Percentiles rank a stretch among this genome's conserved stretches.
Evolutionary conservation across 1,140 invertebrate species (phyloP).

Genomic region (Atta cephalotes): DNA sequence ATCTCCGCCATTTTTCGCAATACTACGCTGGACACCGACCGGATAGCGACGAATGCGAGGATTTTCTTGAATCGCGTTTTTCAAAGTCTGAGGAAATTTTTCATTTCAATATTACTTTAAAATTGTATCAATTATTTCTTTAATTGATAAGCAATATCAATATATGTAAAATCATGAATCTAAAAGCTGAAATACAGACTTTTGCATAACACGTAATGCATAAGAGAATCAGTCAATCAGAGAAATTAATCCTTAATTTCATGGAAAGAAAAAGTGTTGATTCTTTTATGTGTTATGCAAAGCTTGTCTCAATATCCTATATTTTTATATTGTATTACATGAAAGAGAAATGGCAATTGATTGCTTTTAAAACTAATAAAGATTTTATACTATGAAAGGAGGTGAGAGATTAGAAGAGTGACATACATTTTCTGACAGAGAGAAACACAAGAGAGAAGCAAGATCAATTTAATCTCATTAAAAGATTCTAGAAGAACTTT

Average conservation of each 20-base stretch:
- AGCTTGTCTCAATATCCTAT: neutral
- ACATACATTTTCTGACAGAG: conserved; percentile 24
- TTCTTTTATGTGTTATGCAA: no score
- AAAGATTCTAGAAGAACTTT: conserved; percentile 16
- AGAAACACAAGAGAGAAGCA: neutral
- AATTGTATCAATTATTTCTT: neutral
- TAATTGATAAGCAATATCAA: neutral
- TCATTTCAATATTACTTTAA: neutral
- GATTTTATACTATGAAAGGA: neutral
- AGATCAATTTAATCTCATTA: conserved; percentile 62
- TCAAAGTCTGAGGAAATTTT: neutral
- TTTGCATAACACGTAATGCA: no score
- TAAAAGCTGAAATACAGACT: no score
- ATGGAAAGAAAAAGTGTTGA: no score
- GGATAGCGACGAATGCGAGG: conserved; percentile 44
- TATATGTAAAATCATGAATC: neutral
- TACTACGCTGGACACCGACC: conserved; percentile 16
- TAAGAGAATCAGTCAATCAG: no score
- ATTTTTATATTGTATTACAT: neutral
- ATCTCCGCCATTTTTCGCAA: conserved; percentile 72
- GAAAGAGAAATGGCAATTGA: neutral
- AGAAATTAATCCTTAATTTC: no score
- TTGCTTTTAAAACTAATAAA: neutral
- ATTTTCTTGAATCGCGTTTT: conserved; percentile 49
- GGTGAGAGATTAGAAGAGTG: conserved; percentile 32